Evolutionary conservation across 2,113 vertebrate species (phyloP).

Genomic region (Pachypanchax playfairii): DNA sequence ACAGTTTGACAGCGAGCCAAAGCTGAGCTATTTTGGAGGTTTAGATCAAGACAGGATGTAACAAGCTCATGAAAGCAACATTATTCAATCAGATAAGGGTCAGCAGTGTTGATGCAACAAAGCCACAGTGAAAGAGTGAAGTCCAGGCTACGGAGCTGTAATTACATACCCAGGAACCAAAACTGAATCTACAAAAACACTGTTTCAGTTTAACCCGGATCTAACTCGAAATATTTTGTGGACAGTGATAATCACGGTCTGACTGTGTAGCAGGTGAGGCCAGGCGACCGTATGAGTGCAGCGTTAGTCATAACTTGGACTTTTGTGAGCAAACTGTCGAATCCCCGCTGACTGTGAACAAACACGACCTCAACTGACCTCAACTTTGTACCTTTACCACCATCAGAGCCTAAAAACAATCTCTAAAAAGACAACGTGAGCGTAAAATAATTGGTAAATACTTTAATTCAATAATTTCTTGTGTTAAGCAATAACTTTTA

Average conservation of each 20-base stretch:
- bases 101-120: conserved; percentile 46
- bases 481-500: not conserved
- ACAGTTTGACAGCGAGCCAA: conserved; percentile 35
- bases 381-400: conserved; percentile 1
- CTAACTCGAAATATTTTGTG: not conserved
- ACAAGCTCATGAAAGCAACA: conserved; percentile 53
- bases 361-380: conserved; percentile 33
- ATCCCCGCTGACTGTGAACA: conserved; percentile 25
- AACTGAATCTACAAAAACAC: not conserved
- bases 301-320: conserved; percentile 9
- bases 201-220: not conserved
- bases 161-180: too few species aligned
- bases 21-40: conserved; percentile 18
- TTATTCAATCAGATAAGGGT: conserved; percentile 52
- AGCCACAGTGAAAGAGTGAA: not conserved
- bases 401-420: not conserved
- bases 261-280: conserved; percentile 5
- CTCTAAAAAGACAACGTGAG: not conserved
- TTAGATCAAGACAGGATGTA: conserved; percentile 28
- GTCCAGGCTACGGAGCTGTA: too few species aligned
- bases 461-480: not conserved
- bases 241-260: not conserved
- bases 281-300: not conserved
- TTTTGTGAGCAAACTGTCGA: conserved; percentile 48
- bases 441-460: not conserved